phyloP scores from a whole-genome alignment of 2,888 invertebrate species.

The Hydropsyche betteni region DNA sequence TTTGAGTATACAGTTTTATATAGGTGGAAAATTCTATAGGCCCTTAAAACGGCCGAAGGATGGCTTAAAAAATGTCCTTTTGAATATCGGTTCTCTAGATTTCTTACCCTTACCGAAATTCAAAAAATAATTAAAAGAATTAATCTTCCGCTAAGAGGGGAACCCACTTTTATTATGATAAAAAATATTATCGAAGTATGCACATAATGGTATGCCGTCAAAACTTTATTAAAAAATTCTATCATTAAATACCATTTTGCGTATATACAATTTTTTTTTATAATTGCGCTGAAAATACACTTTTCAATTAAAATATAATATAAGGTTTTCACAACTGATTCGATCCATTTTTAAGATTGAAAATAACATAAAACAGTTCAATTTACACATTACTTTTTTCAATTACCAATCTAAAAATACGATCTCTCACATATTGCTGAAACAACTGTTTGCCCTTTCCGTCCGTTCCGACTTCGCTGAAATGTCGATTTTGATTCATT shows the following conservation, averaged over 20 bases:
- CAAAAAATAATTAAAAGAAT: constrained; percentile 21
- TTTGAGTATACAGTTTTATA: background rate
- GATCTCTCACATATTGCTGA: too few species aligned
- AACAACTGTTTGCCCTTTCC: too few species aligned
- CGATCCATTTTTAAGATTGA: background rate
- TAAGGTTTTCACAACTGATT: background rate
- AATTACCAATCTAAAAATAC: background rate
- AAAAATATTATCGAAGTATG: constrained; percentile 9
- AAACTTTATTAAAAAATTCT: background rate
- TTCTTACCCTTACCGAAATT: background rate
- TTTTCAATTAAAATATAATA: background rate
- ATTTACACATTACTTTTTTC: background rate
- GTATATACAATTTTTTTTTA: background rate
- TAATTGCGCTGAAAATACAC: background rate
- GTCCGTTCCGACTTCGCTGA: too few species aligned
- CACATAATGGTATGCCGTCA: background rate
- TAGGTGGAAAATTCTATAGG: background rate
- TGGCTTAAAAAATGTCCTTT: constrained; percentile 4
- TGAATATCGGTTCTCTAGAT: background rate
- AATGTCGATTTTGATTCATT: too few species aligned
- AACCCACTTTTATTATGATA: background rate
- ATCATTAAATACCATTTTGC: background rate
- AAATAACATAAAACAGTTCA: background rate
- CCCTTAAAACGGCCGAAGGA: background rate
- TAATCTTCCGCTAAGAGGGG: constrained; percentile 2